Evolutionary conservation across 2,797 vertebrate species (phyloP), one percentile per base, ranked within the genome.

Genomic region (Hippopotamyrus pictus): DNA sequence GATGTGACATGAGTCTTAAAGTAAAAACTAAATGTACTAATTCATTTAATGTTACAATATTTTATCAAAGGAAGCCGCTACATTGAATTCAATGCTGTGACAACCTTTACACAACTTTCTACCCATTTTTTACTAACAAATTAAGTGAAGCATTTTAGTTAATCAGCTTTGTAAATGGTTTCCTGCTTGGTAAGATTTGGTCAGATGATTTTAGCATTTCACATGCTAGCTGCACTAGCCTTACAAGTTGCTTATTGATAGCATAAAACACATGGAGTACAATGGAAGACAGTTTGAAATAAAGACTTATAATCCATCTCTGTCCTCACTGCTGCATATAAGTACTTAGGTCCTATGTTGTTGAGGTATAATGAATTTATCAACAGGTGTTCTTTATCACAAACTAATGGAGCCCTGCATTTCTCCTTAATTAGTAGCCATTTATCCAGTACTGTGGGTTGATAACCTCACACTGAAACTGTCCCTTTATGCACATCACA

Each of bases 381-480:
- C 44, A 50, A 22, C 22, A 46, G 93, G 93, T 94, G 91, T 88
- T 86, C 89, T 50, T 54, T 88, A 88, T 89, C 88, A 87, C 88
- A 79, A 62, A 90, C 92, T 94, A 84, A 92, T 90, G 92, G 91
- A 93, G 93, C 93, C 93, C 94, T 94, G 93, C 76, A 91, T 94
- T 92, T 90, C 89, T 91, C 93, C 91, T 94, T 92, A 95, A 95
- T 95, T 92, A 93, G 90, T 93, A 94, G 94, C 92, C 91, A 92
- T 89, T 87, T 53, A 93, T 91, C 90, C 94, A 76, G 87, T 93
- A 89, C 90, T 50, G 91, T 89, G 94, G 95, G 94, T 93, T 93
- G 92, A 12, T 59, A 22, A 62, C 54, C 53, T 22, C 17, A 62
- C 11, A n/a, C 25, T 19, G 5, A 88, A 73, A 88, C 37, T 7